Evolutionary conservation across 2,797 vertebrate genomes (phyloP), one percentile per base, ranked within the genome.

Genomic region (Siniperca scherzeri): DNA sequence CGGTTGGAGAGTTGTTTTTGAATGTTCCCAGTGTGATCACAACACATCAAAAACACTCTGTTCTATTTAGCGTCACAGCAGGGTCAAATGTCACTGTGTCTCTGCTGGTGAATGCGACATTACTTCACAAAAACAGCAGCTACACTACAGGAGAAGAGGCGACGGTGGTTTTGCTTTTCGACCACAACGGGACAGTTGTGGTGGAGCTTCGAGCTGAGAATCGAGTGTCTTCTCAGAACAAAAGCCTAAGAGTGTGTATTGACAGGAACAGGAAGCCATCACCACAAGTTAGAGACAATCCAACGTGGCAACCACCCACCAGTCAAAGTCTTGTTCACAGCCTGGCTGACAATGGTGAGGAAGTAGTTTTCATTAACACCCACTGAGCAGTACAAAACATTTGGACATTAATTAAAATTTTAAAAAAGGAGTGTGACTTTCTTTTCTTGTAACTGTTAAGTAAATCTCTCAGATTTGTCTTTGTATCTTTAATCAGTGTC

Each of bases 221-320:
- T 64, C 69, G 8, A 75, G 86, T 91, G 75, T 93, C 86, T 85
- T 87, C 78, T 80, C 81, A 68, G 62, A 92, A 80, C 48, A 86
- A 82, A 65, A 86, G 70, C 6, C 17, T 36, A 7, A 87, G 9
- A 53, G 50, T 78, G 36, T 62, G 25, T 57, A 70, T 80, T 7
- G 38, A 89, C 30, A 61, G 75, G 52, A 89, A 91, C 50, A 82
- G 89, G 89, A 85, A 92, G 65, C 33, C 2, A n/a, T 55, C 78
- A 25, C 71, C 84, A 53, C 82, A 77, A 48, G 75, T 73, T 56
- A 68, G 19, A 77, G 46, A 68, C 61, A 87, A 85, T 79, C 44
- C 70, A 68, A 74, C 74, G 42, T 69, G 82, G 81, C 78, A 82
- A 59, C 83, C 90, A 65, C 55, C 83, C 22, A 70, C 66, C 25